These are phyloP conservation scores for Ephialtes manifestator DNA, from an alignment of 2,888 invertebrate genomes.

Conservation along the genomic window DNA sequence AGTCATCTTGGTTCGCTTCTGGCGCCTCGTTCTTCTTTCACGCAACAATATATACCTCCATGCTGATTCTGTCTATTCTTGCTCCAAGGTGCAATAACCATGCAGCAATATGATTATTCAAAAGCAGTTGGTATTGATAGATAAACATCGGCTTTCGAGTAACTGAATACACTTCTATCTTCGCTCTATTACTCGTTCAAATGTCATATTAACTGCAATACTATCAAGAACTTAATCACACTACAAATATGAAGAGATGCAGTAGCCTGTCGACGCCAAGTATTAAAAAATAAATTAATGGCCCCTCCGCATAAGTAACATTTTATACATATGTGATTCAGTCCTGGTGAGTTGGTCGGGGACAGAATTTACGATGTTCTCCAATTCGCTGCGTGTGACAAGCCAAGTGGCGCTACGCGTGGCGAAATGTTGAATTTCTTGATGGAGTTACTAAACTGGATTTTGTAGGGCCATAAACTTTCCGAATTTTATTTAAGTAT, in stretches of 20 bases:
- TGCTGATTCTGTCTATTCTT: conserved; percentile 25
- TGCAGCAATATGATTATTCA: conserved; percentile 4
- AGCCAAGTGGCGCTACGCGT: no score
- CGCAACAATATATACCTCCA: conserved; percentile 25
- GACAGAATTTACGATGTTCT: no score
- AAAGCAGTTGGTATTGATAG: not conserved
- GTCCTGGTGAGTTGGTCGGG: not conserved
- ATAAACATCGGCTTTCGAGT: conserved; percentile 6
- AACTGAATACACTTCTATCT: conserved; percentile 1
- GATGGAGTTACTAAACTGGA: no score
- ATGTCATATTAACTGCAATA: not conserved
- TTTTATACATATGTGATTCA: not conserved
- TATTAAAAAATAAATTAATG: no score
- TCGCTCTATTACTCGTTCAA: not conserved
- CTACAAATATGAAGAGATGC: no score
- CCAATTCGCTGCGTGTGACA: no score
- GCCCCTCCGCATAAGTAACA: no score
- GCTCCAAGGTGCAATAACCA: conserved; percentile 34
- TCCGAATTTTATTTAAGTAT: no score
- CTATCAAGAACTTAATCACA: not conserved
- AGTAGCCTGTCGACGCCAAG: no score
- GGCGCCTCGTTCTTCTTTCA: conserved; percentile 42
- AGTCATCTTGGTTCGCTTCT: conserved; percentile 62
- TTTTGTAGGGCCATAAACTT: no score
- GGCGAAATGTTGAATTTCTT: no score